Evolutionary conservation across 2,888 invertebrate genomes (phyloP), one percentile per base, ranked within the genome.

Genomic region (Lumbricus terrestris): DNA sequence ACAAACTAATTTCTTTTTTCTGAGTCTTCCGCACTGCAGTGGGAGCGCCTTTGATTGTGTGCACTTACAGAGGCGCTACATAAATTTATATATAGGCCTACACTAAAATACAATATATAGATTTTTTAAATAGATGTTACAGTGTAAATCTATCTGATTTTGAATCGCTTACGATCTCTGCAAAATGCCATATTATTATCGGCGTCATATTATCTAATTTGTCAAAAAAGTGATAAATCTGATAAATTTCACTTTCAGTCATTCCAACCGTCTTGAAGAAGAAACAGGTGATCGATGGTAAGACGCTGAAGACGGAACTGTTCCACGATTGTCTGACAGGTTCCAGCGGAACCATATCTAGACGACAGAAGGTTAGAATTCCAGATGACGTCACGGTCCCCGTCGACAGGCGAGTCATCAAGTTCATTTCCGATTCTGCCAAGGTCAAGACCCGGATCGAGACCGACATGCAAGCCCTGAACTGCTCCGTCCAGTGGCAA

Each of bases 401-500:
- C 34, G 11, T 85, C 18, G 85, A 85, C 34, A 35, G n/a, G 33
- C 18, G 33, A 18, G 38, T 47, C 18, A 40, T 88, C 13, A 34
- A 40, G 40, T 88, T 38, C 40, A 37, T 88, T 20, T 40, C 88
- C 40, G 33, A 34, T 35, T 88, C 38, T 33, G 38, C 18, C 20
- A 47, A 40, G 38, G 5, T 88, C 40, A 88, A 18, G 29, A 35
- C 16, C 18, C 2, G 29, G 37, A 88, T 88, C 11, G 88, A 88
- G 33, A 18, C 42, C 29, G 88, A 88, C 15, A 40, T 88, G 42
- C n/a, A 40, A 42, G 35, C 33, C 2, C 40, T 40, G 20, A 8
- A 47, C 38, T 88, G 88, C 29, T 1, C 47, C 29, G 34, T 88
- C 33, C 88, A 88, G 42, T 88, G 88, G 88, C 33, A 47, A 88